Conservation (phyloP, 2,113 vertebrate genomes). For the Chaenogobius annularis region DNA sequence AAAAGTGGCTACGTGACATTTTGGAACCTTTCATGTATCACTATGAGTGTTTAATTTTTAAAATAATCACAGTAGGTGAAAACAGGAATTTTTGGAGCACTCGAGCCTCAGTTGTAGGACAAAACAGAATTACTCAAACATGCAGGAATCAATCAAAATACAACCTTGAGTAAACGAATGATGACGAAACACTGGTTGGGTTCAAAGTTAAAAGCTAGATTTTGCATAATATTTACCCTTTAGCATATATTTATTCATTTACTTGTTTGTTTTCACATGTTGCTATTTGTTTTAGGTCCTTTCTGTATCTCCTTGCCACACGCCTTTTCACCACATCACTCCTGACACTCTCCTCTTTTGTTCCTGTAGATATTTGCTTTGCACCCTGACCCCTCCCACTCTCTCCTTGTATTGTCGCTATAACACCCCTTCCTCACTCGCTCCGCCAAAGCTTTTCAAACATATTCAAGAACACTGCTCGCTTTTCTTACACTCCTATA, state of each 20-base stretch:
- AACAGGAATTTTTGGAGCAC: too few relatives aligned
- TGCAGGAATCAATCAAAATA: too few relatives aligned
- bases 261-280: not conserved
- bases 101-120: too few relatives aligned
- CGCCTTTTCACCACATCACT: slow-evolving; percentile 39
- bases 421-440: slow-evolving; percentile 54
- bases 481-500: slow-evolving; percentile 38
- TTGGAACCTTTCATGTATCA: too few relatives aligned
- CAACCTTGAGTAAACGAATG: too few relatives aligned
- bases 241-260: not conserved
- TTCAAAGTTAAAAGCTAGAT: too few relatives aligned
- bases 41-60: too few relatives aligned
- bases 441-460: slow-evolving; percentile 65
- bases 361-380: slow-evolving; percentile 16
- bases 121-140: too few relatives aligned
- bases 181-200: too few relatives aligned
- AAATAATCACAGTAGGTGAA: too few relatives aligned
- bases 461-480: slow-evolving; percentile 63
- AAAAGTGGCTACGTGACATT: too few relatives aligned
- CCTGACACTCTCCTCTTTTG: slow-evolving; percentile 21
- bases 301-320: slow-evolving; percentile 3
- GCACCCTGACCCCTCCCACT: slow-evolving; percentile 24
- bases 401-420: slow-evolving; percentile 60
- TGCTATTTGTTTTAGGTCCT: not conserved
- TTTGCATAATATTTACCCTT: not conserved